A percentile compares a stretch with the other conserved stretches of the same genome.
phyloP scores from a whole-genome alignment of 2,113 vertebrate genomes.

The Dermatemys mawii region DNA sequence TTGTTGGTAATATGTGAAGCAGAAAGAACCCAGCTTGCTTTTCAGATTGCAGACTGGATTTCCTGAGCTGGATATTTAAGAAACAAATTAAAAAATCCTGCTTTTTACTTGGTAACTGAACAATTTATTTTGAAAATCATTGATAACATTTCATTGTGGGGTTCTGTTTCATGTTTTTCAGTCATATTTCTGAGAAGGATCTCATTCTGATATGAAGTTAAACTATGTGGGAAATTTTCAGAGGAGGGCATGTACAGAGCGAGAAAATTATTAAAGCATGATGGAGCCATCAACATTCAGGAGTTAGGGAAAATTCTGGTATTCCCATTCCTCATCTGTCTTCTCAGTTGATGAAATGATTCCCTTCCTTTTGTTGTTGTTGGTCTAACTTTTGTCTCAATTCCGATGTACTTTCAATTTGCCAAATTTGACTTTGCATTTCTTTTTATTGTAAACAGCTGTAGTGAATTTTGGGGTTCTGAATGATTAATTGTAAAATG shows the following conservation, averaged over 20 bases:
- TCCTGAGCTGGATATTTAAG: not conserved
- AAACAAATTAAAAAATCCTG: conserved; percentile 61
- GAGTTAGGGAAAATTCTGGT: conserved; percentile 40
- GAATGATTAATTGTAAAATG: not conserved
- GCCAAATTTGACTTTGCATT: conserved; percentile 31
- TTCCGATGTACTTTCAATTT: conserved; percentile 52
- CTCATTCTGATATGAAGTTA: conserved; percentile 56
- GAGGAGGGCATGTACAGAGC: conserved; percentile 16
- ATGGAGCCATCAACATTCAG: conserved; percentile 42
- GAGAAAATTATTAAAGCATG: conserved; percentile 61
- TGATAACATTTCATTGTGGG: too few relatives aligned
- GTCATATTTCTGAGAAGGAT: conserved; percentile 40
- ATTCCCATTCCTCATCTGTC: conserved; percentile 67
- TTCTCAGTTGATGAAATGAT: conserved; percentile 59
- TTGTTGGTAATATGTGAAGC: not conserved
- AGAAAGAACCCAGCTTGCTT: not conserved
- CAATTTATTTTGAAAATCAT: conserved; percentile 64
- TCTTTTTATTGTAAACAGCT: not conserved
- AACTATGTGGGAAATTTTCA: conserved; percentile 52
- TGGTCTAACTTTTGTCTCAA: conserved; percentile 53
- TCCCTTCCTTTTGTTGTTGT: conserved; percentile 62
- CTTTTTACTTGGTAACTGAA: conserved; percentile 41
- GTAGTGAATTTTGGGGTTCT: not conserved
- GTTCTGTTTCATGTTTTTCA: too few relatives aligned
- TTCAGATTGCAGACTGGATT: conserved; percentile 9